Base-by-base conservation (phyloP, 2,113 vertebrate species). In the Chroicocephalus ridibundus region DNA sequence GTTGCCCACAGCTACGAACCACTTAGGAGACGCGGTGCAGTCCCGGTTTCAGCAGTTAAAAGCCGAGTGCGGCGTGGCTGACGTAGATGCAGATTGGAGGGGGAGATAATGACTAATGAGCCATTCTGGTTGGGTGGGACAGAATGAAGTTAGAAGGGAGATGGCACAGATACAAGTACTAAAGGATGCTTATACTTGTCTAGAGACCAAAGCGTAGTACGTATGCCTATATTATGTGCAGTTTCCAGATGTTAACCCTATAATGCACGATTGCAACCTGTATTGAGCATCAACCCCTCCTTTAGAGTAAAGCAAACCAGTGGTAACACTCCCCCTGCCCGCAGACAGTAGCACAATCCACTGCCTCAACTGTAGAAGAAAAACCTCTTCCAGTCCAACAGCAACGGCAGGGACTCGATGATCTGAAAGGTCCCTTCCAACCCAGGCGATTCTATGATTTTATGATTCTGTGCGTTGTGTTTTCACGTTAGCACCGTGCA, bases 341-440 rank as follows among this genome's bases (percentile, higher is more conserved):
- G 1, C 0, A 25, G 34, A 1, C 0, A 27, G 34, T 4, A 17
- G 7, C 44, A 4, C 25, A 11, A 15, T 1, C 20, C 29, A n/a
- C 5, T 15, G 34, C 12, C 27, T 34, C 46, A 65, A 10, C 62
- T n/a, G 60, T 3, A 36, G 44, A 22, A 87, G 54, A 38, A 27
- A 51, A 60, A 47, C 3, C 51, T 38, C 10, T 32, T 26, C 4
- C 7, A 25, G 13, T 3, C 16, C 36, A 4, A 15, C 22, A 24
- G 38, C 8, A 14, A 22, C 15, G 22, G 9, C 21, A 10, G 11
- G 47, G 47, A 22, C 47, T 49, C 47, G 47, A 22, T 12, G 47
- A 12, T 6, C 10, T 22, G 47, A 49, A 49, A 49, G 47, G 47
- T 49, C 21, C 47, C 47, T 49, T 24, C 47, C 47, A 12, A 22